Base-by-base conservation (phyloP, 2,888 invertebrate genomes). In the Amblyjoppa proteus region DNA sequence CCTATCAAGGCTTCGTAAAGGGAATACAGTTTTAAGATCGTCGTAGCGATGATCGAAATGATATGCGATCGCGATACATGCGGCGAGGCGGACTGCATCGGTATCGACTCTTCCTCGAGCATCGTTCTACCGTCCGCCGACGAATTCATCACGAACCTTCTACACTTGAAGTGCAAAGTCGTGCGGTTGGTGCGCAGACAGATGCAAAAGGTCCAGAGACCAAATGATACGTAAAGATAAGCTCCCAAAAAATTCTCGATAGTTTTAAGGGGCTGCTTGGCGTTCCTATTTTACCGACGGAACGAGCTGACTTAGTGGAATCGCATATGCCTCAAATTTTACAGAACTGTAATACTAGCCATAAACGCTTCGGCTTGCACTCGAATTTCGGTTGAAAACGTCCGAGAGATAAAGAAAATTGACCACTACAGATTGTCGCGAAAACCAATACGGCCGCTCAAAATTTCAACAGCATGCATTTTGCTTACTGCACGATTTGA, bases 111-210 rank as follows among this genome's bases (percentile, higher is more conserved):
- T 0, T 66, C 79, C 31, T 81, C 70, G 11, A 75, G 66, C 38
- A 58, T 80, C n/a, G 34, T 69, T 7, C 58, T 73, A 28, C 68
- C 76, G 25, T 87, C 80, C 1, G 81, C 81, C 31, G 88, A 87
- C 9, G 89, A 91, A 20, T 91, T 92, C 61, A 76, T 90, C 75
- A 73, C 61, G 16, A 84, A 85, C 81, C 69, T 92, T 41, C 87
- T 86, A 70, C 92, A 92, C 49, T 74, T 88, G 20, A 92, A 92
- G 87, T 90, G 90, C 82, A 91, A 91, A 86, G 87, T 92, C 77
- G 88, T 91, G 34, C 88, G 86, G 13, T 80, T 92, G 76, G 89
- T 89, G 38, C 90, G 90, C 31, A 84, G 88, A 45, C 92, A 92
- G 87, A 90, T 92, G 74, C 82, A 84, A 84, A 88, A 88, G 83